Evolutionary conservation across 1,140 invertebrate genomes (phyloP).

Genomic region (Diuraphis noxia): DNA sequence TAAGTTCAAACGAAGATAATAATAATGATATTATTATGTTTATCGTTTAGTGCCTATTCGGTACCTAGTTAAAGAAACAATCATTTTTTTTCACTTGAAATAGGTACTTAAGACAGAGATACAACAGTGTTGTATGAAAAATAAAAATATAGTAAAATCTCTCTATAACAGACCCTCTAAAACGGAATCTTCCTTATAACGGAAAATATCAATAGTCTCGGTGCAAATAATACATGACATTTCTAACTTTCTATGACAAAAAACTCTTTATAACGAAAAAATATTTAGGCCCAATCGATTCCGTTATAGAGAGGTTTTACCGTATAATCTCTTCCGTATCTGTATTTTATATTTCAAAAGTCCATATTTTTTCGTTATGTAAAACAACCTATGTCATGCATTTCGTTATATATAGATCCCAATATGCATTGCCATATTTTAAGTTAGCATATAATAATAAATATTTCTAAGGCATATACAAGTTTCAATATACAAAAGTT

Average conservation of each 20-base stretch:
- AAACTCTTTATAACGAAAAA: too few species aligned
- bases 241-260: too few species aligned
- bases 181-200: too few species aligned
- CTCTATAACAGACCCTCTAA: too few species aligned
- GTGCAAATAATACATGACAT: too few species aligned
- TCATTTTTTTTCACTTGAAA: not conserved
- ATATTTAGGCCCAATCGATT: too few species aligned
- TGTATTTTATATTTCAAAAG: not conserved
- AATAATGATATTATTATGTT: not conserved
- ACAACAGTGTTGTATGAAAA: not conserved
- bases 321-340: not conserved
- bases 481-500: not conserved
- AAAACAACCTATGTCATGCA: not conserved
- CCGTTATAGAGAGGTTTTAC: too few species aligned
- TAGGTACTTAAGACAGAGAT: not conserved
- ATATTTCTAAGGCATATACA: not conserved
- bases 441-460: not conserved
- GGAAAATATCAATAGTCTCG: too few species aligned
- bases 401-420: not conserved
- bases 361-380: not conserved
- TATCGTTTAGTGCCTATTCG: not conserved
- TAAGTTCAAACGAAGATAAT: not conserved
- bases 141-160: too few species aligned
- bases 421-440: not conserved
- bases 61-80: not conserved